Base-by-base conservation (phyloP, 92 coral and sea anemone species). In the Epizoanthus ramosus region DNA sequence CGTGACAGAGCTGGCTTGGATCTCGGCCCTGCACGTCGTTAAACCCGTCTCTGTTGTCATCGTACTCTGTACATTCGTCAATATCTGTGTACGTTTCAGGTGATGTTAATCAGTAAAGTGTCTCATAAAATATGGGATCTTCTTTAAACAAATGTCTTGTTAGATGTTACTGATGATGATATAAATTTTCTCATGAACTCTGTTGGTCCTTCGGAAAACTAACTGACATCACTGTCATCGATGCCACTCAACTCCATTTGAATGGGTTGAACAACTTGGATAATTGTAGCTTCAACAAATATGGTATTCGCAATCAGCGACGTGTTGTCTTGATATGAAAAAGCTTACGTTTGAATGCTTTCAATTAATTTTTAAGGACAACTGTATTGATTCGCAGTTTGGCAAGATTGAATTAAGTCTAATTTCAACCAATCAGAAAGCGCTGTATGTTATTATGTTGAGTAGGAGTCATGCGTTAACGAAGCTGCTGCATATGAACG, bases 31-130 rank as follows among this genome's bases (percentile, higher is more conserved):
- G 89, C 23, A 91, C 89, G 56, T 91, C 93, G 73, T 91, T 86
- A 71, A 80, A 73, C 22, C 76, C 80, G 57, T 88, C 90, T 5
- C 85, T 84, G 68, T 72, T 68, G 45, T 76, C 68, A 0, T 63
- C 85, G 87, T 86, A 83, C 70, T 72, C 85, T 59, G 73, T 15
- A 77, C 98, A 93, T 79, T 93, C 98, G 85, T 93, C 92, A 80
- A 91, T 80, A 90, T 93, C 98, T 93, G 83, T 45, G 82, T 68
- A 65, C 80, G 56, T 37, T 68, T 54, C 74, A 80, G 43, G 73
- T 10, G 15, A 50, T 50, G 54, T 50, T 50, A 50, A 50, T 50
- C 15, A 50, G 54, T 50, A 50, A 50, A 12, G 2, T 9, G 54
- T 50, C 14, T 50, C 16, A 50, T 50, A 13, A 10, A 12, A 5